Evolutionary conservation across 2,113 vertebrate genomes (phyloP).

Genomic region (human (Homo sapiens)): DNA sequence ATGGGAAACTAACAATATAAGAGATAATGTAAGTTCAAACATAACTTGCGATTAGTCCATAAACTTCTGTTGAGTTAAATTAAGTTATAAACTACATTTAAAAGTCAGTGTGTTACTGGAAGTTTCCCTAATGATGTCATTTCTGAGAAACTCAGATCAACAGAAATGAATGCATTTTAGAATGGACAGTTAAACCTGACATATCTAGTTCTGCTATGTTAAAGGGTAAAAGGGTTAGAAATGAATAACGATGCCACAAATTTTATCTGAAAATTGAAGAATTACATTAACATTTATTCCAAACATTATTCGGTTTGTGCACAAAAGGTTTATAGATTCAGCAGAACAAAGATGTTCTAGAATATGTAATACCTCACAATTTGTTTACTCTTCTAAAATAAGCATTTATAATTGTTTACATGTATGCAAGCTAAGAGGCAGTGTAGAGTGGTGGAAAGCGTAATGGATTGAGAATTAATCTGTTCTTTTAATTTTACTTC

Average conservation of each 20-base stretch:
- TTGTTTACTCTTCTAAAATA: conserved; percentile 30
- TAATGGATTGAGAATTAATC: background rate
- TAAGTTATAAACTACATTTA: background rate
- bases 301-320: conserved; percentile 31
- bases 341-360: conserved; percentile 19
- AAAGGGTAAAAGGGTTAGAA: conserved; percentile 36
- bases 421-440: background rate
- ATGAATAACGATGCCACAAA: background rate
- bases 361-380: conserved; percentile 2
- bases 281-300: conserved; percentile 49
- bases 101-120: conserved; percentile 45
- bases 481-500: background rate
- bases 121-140: background rate
- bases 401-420: conserved; percentile 6
- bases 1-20: background rate
- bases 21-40: background rate
- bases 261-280: conserved; percentile 37
- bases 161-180: conserved; percentile 27
- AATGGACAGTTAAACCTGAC: background rate
- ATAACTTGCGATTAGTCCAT: background rate
- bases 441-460: background rate
- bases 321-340: conserved; percentile 40
- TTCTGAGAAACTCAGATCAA: conserved; percentile 54
- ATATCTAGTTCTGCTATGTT: background rate
- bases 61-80: background rate